Evolutionary conservation across 2,113 vertebrate genomes (phyloP), one percentile per base, ranked within the genome.

Genomic region (Ceyx melanurus): DNA sequence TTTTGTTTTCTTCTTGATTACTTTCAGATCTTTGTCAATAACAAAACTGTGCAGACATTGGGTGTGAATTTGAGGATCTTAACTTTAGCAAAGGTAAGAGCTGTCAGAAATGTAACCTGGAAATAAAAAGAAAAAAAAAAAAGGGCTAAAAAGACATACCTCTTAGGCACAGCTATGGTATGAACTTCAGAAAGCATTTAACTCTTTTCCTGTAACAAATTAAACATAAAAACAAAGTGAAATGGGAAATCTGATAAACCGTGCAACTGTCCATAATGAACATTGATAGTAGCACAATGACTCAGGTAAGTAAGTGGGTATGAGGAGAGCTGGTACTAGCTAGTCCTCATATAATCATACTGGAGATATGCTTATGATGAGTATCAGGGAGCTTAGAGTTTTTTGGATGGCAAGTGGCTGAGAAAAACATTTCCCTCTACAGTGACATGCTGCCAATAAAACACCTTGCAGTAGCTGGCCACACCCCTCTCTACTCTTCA

Each of bases 31-130:
- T 80, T 50, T 70, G 25, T 73, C 28, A 62, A 10, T 66, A 73
- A 57, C 10, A 40, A 48, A 83, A 72, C 0, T 13, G 14, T 40
- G 43, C 0, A 0, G 42, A 53, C 42, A 31, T 5, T 31, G 21
- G 9, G n/a, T 29, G 4, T 7, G 15, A 1, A 23, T 67, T 78
- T 87, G n/a, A 46, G 12, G 2, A 5, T 78, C 40, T 57, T 42
- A n/a, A 16, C 35, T 85, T 73, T 28, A 42, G 33, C 3, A 77
- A 70, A 29, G 5, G 2, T 48, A 66, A 62, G 46, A 64, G 18
- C 15, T 33, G 28, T 50, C 43, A 54, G 60, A 82, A 90, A 66
- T 64, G 9, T 0, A 60, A 74, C 9, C 3, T 35, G 15, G 5
- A 67, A 64, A 22, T 31, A 28, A 33, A 20, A 72, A 28, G 50